Evolutionary conservation across 2,888 invertebrate species (phyloP).

Genomic region (Scrobipalpa costella): DNA sequence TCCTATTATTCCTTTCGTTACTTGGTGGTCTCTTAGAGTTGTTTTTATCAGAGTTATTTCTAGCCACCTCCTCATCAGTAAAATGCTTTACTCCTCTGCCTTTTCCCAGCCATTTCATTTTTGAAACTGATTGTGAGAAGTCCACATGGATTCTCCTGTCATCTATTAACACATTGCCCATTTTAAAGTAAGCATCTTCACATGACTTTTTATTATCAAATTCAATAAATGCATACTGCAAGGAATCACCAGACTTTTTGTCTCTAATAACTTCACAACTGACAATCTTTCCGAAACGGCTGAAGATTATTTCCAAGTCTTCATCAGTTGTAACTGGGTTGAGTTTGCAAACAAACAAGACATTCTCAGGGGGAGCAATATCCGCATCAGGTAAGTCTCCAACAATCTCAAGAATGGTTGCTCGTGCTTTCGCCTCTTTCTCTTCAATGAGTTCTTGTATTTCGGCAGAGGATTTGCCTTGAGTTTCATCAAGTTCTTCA

Average conservation of each 20-base stretch:
- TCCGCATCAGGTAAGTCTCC: slow-evolving; percentile 99
- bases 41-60: slow-evolving; percentile 27
- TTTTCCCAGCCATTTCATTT: slow-evolving; percentile 94
- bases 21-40: slow-evolving; percentile 37
- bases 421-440: slow-evolving; percentile 97
- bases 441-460: slow-evolving; percentile 93
- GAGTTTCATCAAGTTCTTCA: slow-evolving; percentile 94
- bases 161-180: slow-evolving; percentile 99
- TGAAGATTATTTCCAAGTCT: slow-evolving; percentile 98
- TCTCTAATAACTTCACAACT: slow-evolving; percentile 98
- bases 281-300: slow-evolving; percentile 95
- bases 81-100: slow-evolving; percentile 87
- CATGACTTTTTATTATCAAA: slow-evolving; percentile 95
- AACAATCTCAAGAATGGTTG: slow-evolving; percentile 98
- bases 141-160: slow-evolving; percentile 99
- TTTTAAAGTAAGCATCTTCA: slow-evolving; percentile 99
- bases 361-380: slow-evolving; percentile 99
- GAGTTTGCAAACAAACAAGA: slow-evolving; percentile 98
- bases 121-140: slow-evolving; percentile 99
- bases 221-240: slow-evolving; percentile 99
- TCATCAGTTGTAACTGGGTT: slow-evolving; percentile 99
- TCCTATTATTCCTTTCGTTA: slow-evolving; percentile 33
- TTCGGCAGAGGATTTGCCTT: slow-evolving; percentile 92
- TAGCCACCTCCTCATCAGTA: slow-evolving; percentile 53
- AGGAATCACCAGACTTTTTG: slow-evolving; percentile 93